Evolutionary conservation across 2,113 vertebrate species (phyloP), one percentile per base, ranked within the genome.

Genomic region (Globicephala melas): DNA sequence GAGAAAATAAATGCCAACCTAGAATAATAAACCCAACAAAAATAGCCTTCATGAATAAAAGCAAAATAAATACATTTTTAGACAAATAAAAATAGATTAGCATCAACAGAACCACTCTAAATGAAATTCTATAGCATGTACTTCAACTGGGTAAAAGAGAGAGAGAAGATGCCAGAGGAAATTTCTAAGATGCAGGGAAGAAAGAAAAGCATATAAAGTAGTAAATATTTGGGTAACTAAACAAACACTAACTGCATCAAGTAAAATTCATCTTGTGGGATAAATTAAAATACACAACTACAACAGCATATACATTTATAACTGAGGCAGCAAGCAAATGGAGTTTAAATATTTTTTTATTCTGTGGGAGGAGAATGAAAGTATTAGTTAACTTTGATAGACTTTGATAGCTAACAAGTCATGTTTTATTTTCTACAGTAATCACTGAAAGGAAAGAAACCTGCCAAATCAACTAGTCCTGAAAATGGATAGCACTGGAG

Each of bases 1-100:
- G 84, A 86, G 62, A 87, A 91, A 96, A 44, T 63, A 77, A 71
- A 8, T 67, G 5, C 17, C 55, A 68, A 73, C 36, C 23, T 89
- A 92, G 21, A 97, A 95, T n/a, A 79, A 89, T 18, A 62, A 50
- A 79, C 88, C 20, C 6, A 87, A 58, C 14, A 88, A 80, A 89
- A 94, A 73, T 79, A 44, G 8, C 38, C 93, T 91, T 95, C 11
- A 67, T 89, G 25, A 31, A 67, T 41, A 70, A 89, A 96, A 95
- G 20, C 3, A 95, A 93, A 50, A 93, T 36, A 47, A 91, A 73
- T 41, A 58, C 21, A 88, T 65, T 73, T 87, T 60, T 65, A 86
- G 41, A 13, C 11, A 93, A 92, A 83, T 74, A 44, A 62, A 82
- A 91, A 83, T 6, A 79, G 70, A 25, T 73, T 17, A 83, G 2